These are phyloP conservation scores for Ochropacha duplaris DNA, from an alignment of 2,888 invertebrate species.

Conservation along the genomic window DNA sequence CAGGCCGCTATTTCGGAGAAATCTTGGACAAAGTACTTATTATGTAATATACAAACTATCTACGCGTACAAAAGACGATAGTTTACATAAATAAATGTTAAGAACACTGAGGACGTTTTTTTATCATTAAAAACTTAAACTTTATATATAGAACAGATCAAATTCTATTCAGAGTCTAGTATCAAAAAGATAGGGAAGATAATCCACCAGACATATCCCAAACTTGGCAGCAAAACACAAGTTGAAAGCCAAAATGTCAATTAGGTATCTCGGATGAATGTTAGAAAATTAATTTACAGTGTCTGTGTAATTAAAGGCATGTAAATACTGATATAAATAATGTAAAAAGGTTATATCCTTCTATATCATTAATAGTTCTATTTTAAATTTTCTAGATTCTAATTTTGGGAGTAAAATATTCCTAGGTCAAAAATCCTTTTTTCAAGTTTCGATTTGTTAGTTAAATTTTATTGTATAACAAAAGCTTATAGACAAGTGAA, in stretches of 20 bases:
- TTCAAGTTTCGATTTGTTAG: too few relatives aligned
- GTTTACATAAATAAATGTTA: too few relatives aligned
- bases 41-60: too few relatives aligned
- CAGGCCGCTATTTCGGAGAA: too few relatives aligned
- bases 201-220: conserved; percentile 10
- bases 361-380: too few relatives aligned
- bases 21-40: too few relatives aligned
- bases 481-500: not conserved
- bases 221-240: conserved; percentile 34
- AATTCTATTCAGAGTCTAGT: not conserved
- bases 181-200: conserved; percentile 10
- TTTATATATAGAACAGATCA: not conserved
- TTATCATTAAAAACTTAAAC: too few relatives aligned
- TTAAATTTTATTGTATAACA: not conserved
- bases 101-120: too few relatives aligned
- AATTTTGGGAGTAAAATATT: too few relatives aligned
- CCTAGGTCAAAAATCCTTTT: too few relatives aligned
- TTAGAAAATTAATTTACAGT: not conserved
- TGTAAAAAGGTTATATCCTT: not conserved
- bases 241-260: conserved; percentile 38
- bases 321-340: not conserved
- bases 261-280: conserved; percentile 14
- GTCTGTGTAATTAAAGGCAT: not conserved
- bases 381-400: too few relatives aligned
- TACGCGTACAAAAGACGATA: too few relatives aligned